Evolutionary conservation across 1,140 invertebrate species (phyloP).

Genomic region (Glomeris maerens): DNA sequence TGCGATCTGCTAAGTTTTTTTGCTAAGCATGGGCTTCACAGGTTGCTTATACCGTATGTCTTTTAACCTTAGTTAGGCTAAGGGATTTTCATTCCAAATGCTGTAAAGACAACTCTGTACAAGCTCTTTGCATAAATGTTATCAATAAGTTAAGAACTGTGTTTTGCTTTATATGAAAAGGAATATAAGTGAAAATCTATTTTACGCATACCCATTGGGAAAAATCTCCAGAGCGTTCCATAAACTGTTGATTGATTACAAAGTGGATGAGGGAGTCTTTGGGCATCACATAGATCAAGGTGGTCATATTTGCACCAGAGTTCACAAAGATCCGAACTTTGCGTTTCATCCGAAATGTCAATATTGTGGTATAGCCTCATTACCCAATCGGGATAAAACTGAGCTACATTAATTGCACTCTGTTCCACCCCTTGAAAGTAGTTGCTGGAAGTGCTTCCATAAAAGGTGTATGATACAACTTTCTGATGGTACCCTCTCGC

Average conservation of each 20-base stretch:
- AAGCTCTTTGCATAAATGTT: no score
- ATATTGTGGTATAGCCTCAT: conserved; percentile 18
- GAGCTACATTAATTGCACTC: not conserved
- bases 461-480: not conserved
- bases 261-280: not conserved
- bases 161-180: no score
- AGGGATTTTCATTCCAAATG: no score
- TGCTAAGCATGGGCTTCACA: no score
- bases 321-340: not conserved
- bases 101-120: no score
- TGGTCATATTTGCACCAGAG: not conserved
- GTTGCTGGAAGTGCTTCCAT: not conserved
- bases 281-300: not conserved
- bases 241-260: not conserved
- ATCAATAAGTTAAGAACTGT: no score
- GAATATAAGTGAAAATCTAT: no score
- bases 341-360: not conserved
- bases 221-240: conserved; percentile 5
- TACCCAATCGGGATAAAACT: conserved; percentile 17
- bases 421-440: not conserved
- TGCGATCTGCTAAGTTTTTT: no score
- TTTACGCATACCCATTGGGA: not conserved
- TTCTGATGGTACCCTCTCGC: not conserved
- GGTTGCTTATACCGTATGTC: no score
- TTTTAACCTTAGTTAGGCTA: no score